phyloP scores from a whole-genome alignment of 2,888 invertebrate species.

The Drosophila flavopinicola region DNA sequence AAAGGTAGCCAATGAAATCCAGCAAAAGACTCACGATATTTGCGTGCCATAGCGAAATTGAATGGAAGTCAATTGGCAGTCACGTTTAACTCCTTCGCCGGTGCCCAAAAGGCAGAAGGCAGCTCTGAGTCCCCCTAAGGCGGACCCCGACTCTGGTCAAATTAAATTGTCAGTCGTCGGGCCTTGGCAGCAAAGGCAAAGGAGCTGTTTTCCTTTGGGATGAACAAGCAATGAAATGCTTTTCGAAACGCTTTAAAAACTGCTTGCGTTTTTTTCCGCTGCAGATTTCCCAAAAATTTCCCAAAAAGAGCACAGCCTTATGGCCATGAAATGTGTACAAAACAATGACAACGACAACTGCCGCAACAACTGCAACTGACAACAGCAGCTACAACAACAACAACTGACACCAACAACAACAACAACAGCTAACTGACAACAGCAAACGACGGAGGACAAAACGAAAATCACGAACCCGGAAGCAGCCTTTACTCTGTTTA shows the following conservation, averaged over 20 bases:
- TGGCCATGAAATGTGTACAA: slow-evolving; percentile 76
- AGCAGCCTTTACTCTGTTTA: slow-evolving; percentile 57
- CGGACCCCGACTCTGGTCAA: slow-evolving; percentile 46
- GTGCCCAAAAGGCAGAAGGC: slow-evolving; percentile 18
- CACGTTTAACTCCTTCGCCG: slow-evolving; percentile 58
- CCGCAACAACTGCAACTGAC: slow-evolving; percentile 40
- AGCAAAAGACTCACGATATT: slow-evolving; percentile 65
- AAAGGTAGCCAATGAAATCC: slow-evolving; percentile 52
- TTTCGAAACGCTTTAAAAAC: slow-evolving; percentile 35
- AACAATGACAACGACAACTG: slow-evolving; percentile 71
- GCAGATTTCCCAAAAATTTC: slow-evolving; percentile 22
- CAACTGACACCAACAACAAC: slow-evolving; percentile 22
- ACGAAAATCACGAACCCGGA: slow-evolving; percentile 84
- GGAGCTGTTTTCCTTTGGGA: slow-evolving; percentile 31
- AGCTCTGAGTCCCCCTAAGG: slow-evolving; percentile 16
- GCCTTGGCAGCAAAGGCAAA: not conserved
- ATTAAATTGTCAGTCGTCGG: slow-evolving; percentile 67
- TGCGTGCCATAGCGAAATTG: slow-evolving; percentile 72
- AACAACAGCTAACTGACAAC: slow-evolving; percentile 33
- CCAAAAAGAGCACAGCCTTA: slow-evolving; percentile 46
- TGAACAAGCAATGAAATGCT: slow-evolving; percentile 61
- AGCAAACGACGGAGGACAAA: slow-evolving; percentile 59
- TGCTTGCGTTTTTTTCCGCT: not conserved
- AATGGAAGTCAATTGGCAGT: slow-evolving; percentile 77
- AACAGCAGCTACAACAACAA: slow-evolving; percentile 18